Evolutionary conservation across 2,888 invertebrate species (phyloP).

Genomic region (Aquatica leii): DNA sequence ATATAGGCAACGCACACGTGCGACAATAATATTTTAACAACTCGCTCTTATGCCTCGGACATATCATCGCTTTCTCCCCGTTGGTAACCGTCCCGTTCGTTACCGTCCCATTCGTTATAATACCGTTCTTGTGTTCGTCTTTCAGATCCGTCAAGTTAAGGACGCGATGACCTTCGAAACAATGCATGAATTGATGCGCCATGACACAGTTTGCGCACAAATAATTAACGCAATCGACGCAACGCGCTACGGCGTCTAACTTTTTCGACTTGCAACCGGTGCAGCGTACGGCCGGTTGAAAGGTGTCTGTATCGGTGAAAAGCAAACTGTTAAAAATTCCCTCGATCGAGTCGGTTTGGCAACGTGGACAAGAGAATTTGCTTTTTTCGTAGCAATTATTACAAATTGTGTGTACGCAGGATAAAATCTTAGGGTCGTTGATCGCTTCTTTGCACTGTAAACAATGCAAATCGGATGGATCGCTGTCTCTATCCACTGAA

Average conservation of each 20-base stretch:
- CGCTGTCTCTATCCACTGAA: constrained; percentile 75
- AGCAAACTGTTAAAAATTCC: constrained; percentile 58
- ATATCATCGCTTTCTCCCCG: constrained; percentile 68
- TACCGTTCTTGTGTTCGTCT: constrained; percentile 60
- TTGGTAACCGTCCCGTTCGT: constrained; percentile 40
- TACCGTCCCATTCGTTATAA: constrained; percentile 39
- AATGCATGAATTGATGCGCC: constrained; percentile 99
- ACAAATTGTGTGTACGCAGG: constrained; percentile 90
- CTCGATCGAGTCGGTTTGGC: constrained; percentile 63
- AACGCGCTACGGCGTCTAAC: constrained; percentile 93
- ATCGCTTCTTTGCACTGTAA: constrained; percentile 79
- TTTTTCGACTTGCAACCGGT: constrained; percentile 97
- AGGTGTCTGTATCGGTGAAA: constrained; percentile 58
- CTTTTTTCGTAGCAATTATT: constrained; percentile 82
- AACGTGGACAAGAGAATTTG: constrained; percentile 79
- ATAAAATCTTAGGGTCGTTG: constrained; percentile 76
- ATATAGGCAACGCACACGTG: constrained; percentile 90
- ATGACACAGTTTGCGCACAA: constrained; percentile 97
- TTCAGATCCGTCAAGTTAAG: constrained; percentile 74
- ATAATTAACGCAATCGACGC: constrained; percentile 95
- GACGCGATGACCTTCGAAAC: constrained; percentile 96
- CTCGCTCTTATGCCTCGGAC: constrained; percentile 90
- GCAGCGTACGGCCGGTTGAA: constrained; percentile 73
- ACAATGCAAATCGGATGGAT: constrained; percentile 62
- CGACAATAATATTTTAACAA: constrained; percentile 93